Evolutionary conservation across 2,797 vertebrate genomes (phyloP), one percentile per base, ranked within the genome.

Genomic region (Valencia hispanica): DNA sequence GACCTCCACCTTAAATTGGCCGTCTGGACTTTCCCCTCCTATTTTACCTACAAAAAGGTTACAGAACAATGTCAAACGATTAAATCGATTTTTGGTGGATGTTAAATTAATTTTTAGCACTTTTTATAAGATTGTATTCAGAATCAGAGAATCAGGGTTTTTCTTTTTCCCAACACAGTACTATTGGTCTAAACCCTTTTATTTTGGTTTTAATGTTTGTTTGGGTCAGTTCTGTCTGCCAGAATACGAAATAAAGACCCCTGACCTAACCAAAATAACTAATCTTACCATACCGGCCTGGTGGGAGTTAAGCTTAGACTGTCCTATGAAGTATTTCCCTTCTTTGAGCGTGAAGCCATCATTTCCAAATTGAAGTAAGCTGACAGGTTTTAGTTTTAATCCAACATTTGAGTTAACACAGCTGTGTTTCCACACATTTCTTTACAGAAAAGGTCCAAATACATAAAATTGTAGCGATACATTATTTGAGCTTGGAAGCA

Each of bases 321-420:
- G 39, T 65, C 61, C 27, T 20, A 32, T 68, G 47, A 70, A 41
- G 6, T 5, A 6, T 14, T 48, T 5, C 18, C 12, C 30, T 72
- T 53, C 32, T 59, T 11, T 4, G 36, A 4, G 70, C 48, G 48
- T 68, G 22, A 53, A 57, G 34, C n/a, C 39, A 0, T 70, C 41
- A 53, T 70, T 73, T 47, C 50, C 32, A 2, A 63, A 73, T 80
- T 84, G 53, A 78, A 82, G 61, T 25, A 55, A 83, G 63, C 45
- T 50, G 41, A 34, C 77, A 75, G 51, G 20, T 68, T 63, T n/a
- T 61, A 4, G 10, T 61, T 63, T 68, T 20, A 75, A 73, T 73
- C 70, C 48, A 32, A 70, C 70, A 45, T 50, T 36, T 32, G 30
- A 79, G 57, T 61, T 73, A 4, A 17, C 69, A 12, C 68, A 22